Evolutionary conservation across 2,888 invertebrate genomes (phyloP).

Genomic region (Pachycephus smyrnensis): DNA sequence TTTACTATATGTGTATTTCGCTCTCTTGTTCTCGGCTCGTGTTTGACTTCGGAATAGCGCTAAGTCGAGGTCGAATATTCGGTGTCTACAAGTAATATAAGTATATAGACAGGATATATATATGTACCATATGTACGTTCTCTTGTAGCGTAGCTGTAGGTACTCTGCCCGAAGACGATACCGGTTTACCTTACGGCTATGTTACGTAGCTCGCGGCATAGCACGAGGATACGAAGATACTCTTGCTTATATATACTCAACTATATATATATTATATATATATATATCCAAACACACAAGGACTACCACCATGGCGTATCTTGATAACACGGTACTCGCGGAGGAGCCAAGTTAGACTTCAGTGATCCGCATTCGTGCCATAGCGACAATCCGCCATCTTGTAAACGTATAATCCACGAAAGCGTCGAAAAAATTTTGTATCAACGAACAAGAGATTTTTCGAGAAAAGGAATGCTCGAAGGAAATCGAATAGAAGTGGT

Average conservation of each 20-base stretch:
- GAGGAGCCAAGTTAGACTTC: constrained; percentile 38
- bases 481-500: too few species aligned
- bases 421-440: too few species aligned
- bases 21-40: neutral
- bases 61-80: constrained; percentile 23
- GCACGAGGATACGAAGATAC: constrained; percentile 49
- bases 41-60: constrained; percentile 24
- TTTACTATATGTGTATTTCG: too few species aligned
- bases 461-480: too few species aligned
- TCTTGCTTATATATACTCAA: constrained; percentile 26
- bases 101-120: too few species aligned
- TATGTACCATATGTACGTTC: too few species aligned
- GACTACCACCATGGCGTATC: constrained; percentile 49
- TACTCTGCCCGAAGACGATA: constrained; percentile 37
- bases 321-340: constrained; percentile 44
- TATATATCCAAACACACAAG: constrained; percentile 37
- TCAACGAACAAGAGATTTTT: too few species aligned
- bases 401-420: neutral
- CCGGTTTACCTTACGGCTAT: constrained; percentile 47
- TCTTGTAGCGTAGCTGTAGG: too few species aligned
- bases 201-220: constrained; percentile 45
- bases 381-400: neutral
- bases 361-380: constrained; percentile 46
- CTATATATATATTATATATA: constrained; percentile 20
- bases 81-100: neutral